phyloP scores from a whole-genome alignment of 2,797 vertebrate species.

The Aplochiton taeniatus region DNA sequence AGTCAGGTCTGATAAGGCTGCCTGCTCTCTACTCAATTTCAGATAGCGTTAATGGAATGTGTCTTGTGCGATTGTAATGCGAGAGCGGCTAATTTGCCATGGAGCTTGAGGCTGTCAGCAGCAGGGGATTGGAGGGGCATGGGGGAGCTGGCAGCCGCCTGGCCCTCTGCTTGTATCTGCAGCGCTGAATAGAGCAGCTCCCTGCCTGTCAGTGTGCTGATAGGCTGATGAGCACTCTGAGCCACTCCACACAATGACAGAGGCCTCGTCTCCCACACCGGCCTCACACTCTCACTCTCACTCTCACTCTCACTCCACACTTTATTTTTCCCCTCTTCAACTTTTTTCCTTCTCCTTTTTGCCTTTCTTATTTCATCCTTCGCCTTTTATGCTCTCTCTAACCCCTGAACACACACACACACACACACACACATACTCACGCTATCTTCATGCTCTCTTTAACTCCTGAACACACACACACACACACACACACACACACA shows the following conservation, averaged over 20 bases:
- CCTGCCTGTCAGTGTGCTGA: slow-evolving; percentile 99
- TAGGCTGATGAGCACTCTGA: slow-evolving; percentile 99
- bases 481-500: no score
- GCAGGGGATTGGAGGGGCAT: slow-evolving; percentile 99
- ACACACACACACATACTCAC: no score
- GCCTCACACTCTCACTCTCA: slow-evolving; percentile 56
- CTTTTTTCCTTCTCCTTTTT: slow-evolving; percentile 37
- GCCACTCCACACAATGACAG: slow-evolving; percentile 97
- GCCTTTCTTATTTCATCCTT: slow-evolving; percentile 10
- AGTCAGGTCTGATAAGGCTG: slow-evolving; percentile 99
- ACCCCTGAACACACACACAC: slow-evolving; percentile 48
- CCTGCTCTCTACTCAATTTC: slow-evolving; percentile 99
- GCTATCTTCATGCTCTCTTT: no score
- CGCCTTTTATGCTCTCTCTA: slow-evolving; percentile 22
- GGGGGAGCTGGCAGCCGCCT: slow-evolving; percentile 99
- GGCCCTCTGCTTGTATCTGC: slow-evolving; percentile 99
- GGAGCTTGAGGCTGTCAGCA: slow-evolving; percentile 99
- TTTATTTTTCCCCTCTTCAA: slow-evolving; percentile 41
- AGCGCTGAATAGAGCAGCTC: slow-evolving; percentile 99
- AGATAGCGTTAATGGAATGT: slow-evolving; percentile 99
- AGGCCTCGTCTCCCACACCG: slow-evolving; percentile 98
- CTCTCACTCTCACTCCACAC: slow-evolving; percentile 65
- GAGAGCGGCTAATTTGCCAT: slow-evolving; percentile 99
- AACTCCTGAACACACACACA: no score
- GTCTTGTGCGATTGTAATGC: slow-evolving; percentile 99